phyloP scores from a whole-genome alignment of 2,888 invertebrate genomes.

The Drosophila subquinaria region DNA sequence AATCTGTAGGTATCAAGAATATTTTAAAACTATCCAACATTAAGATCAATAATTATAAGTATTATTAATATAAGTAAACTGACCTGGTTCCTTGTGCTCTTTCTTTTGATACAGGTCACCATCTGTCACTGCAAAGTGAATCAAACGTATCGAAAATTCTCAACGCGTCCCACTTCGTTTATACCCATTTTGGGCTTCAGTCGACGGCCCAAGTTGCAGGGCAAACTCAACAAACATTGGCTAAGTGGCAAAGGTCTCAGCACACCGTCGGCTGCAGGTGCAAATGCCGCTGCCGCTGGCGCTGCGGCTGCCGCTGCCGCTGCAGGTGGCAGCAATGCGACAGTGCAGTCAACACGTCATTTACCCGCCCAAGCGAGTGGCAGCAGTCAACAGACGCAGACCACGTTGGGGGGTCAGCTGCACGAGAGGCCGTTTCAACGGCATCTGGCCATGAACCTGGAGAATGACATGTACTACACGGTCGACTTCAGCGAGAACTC shows the following conservation, averaged over 20 bases:
- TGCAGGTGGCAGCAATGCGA: conserved; percentile 35
- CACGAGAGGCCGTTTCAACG: conserved; percentile 86
- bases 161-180: conserved; percentile 87
- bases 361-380: conserved; percentile 63
- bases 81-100: conserved; percentile 3
- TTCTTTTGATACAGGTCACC: conserved; percentile 87
- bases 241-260: conserved; percentile 87
- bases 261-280: conserved; percentile 33
- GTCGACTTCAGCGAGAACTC: conserved; percentile 91
- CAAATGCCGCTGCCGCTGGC: conserved; percentile 48
- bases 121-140: conserved; percentile 92
- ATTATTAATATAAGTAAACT: background rate
- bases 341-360: conserved; percentile 59
- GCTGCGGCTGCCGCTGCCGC: conserved; percentile 38
- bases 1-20: no score
- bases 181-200: conserved; percentile 86
- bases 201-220: conserved; percentile 83
- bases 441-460: conserved; percentile 88
- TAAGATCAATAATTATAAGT: background rate
- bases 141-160: conserved; percentile 90
- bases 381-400: conserved; percentile 60
- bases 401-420: conserved; percentile 76
- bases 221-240: conserved; percentile 87
- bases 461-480: conserved; percentile 92
- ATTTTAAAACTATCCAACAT: no score